These are phyloP conservation scores for Sinelater perroti DNA, from an alignment of 2,888 invertebrate genomes.

Conservation along the genomic window DNA sequence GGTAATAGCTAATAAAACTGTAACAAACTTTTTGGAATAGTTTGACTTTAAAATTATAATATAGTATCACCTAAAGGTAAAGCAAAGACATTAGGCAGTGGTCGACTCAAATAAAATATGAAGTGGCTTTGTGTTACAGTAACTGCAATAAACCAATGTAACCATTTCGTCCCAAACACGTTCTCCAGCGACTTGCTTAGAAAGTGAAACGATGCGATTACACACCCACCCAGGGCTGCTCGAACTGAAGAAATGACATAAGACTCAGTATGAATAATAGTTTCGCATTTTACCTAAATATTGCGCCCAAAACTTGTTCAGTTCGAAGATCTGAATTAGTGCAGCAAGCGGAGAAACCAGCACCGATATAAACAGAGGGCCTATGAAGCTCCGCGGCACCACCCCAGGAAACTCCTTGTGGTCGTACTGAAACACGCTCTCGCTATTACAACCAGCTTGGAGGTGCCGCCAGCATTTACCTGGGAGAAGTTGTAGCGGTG, in stretches of 20 bases:
- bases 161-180: slow-evolving; percentile 80
- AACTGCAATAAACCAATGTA: slow-evolving; percentile 83
- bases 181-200: slow-evolving; percentile 78
- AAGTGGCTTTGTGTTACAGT: slow-evolving; percentile 97
- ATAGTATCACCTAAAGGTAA: slow-evolving; percentile 91
- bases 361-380: slow-evolving; percentile 83
- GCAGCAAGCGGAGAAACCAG: slow-evolving; percentile 80
- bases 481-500: slow-evolving; percentile 83
- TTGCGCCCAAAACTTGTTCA: slow-evolving; percentile 88
- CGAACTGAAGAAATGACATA: slow-evolving; percentile 88
- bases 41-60: too few relatives aligned
- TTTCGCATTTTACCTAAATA: slow-evolving; percentile 76
- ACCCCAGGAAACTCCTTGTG: slow-evolving; percentile 98
- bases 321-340: slow-evolving; percentile 70
- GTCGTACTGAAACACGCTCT: slow-evolving; percentile 96
- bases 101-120: slow-evolving; percentile 94
- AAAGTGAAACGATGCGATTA: slow-evolving; percentile 77
- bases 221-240: slow-evolving; percentile 77
- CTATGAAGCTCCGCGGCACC: slow-evolving; percentile 95
- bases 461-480: slow-evolving; percentile 68
- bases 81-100: slow-evolving; percentile 95
- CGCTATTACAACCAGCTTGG: too few relatives aligned
- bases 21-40: slow-evolving; percentile 54
- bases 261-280: background rate
- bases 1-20: slow-evolving; percentile 85